Conservation (phyloP, 1,140 invertebrate species). For the Ceratina calcarata region DNA sequence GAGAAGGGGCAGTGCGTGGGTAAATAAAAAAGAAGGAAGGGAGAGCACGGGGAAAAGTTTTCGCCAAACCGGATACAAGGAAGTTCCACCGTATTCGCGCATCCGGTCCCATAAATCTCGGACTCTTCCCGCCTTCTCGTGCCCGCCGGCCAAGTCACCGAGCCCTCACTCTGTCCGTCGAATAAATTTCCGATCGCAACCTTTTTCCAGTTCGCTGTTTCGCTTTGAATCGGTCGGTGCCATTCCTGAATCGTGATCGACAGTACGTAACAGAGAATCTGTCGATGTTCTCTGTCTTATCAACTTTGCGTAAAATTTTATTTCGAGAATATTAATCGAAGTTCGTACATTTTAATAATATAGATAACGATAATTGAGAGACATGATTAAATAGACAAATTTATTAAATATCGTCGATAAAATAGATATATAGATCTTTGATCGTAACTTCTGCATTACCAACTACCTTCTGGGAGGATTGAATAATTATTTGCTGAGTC, state of each 20-base stretch:
- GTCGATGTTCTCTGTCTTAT: background rate
- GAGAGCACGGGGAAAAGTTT: constrained; percentile 63
- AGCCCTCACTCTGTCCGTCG: constrained; percentile 53
- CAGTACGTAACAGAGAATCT: background rate
- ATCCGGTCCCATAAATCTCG: constrained; percentile 72
- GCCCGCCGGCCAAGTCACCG: constrained; percentile 65
- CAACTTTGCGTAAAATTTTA: background rate
- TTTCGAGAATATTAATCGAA: background rate
- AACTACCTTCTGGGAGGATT: background rate
- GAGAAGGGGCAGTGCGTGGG: background rate
- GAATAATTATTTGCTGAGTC: background rate
- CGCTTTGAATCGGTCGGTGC: constrained; percentile 13
- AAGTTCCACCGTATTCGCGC: constrained; percentile 75
- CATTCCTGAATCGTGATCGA: constrained; percentile 3
- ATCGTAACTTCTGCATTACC: background rate
- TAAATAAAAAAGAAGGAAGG: constrained; percentile 34
- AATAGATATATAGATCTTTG: background rate
- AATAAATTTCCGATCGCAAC: constrained; percentile 64
- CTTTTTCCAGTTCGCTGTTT: constrained; percentile 29
- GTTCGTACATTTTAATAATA: background rate
- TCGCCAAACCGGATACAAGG: constrained; percentile 70
- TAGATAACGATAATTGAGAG: background rate
- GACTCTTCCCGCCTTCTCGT: constrained; percentile 64
- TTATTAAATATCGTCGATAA: background rate
- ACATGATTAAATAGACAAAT: background rate